A percentile compares a stretch with the other conserved stretches of the same genome.
Conservation (phyloP, 2,888 invertebrate species). For the Ethmia dodecea region DNA sequence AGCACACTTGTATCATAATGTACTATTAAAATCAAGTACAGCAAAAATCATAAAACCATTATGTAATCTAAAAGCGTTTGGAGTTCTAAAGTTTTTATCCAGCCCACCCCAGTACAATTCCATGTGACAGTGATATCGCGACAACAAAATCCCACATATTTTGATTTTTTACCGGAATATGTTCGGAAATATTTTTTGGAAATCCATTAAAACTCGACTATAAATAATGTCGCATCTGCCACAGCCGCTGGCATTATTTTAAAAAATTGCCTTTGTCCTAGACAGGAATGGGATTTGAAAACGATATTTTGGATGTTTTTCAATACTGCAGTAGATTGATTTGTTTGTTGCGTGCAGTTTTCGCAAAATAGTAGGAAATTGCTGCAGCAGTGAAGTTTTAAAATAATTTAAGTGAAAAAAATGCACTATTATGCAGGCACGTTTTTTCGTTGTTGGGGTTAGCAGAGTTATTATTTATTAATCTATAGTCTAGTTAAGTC, state of each 20-base stretch:
- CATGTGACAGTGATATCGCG: conserved; percentile 39
- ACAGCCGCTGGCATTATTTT: conserved; percentile 36
- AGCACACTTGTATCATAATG: no score
- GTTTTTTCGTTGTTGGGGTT: no score
- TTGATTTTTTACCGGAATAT: conserved; percentile 56
- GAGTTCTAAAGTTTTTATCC: no score
- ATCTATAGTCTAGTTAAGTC: no score
- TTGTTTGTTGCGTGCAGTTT: conserved; percentile 24
- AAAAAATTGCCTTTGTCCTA: conserved; percentile 38
- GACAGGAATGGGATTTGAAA: conserved; percentile 28
- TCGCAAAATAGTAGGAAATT: conserved; percentile 17
- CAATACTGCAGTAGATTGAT: conserved; percentile 28
- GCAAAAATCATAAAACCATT: no score
- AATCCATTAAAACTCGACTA: conserved; percentile 65
- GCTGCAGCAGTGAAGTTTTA: no score
- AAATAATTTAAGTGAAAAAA: no score
- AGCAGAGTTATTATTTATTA: no score
- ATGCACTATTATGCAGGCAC: no score
- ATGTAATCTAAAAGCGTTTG: no score
- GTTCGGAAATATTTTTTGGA: conserved; percentile 59
- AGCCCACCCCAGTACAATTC: neutral
- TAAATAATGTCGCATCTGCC: conserved; percentile 71
- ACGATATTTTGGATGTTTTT: conserved; percentile 17
- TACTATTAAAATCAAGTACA: no score
- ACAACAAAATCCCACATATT: conserved; percentile 55